These are phyloP conservation scores for Euphonia xanthogaster DNA, from an alignment of 2,797 vertebrate genomes.

Conservation along the genomic window DNA sequence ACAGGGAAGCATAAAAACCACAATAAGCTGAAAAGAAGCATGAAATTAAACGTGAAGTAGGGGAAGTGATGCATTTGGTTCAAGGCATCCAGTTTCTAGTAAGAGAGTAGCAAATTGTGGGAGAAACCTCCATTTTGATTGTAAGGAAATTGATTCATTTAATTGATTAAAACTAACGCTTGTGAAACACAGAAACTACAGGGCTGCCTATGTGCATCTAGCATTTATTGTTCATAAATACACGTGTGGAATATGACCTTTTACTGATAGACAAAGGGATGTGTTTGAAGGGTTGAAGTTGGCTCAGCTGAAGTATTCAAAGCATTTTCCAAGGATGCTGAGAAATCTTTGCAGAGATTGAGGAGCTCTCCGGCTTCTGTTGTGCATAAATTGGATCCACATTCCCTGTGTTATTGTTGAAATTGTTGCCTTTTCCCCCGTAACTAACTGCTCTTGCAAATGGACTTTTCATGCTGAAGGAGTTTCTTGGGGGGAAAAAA, in stretches of 20 bases:
- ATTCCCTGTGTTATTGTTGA: neutral
- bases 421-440: neutral
- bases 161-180: neutral
- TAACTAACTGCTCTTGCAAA: neutral
- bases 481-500: neutral
- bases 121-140: neutral
- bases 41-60: neutral
- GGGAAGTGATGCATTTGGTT: neutral
- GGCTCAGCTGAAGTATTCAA: neutral
- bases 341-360: neutral
- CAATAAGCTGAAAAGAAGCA: neutral
- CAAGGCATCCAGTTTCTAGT: neutral
- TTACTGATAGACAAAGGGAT: neutral
- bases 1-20: neutral
- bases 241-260: neutral
- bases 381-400: neutral
- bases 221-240: neutral
- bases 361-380: neutral
- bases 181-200: neutral
- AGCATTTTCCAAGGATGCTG: neutral
- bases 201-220: neutral
- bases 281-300: neutral
- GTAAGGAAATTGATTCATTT: neutral
- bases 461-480: conserved; percentile 1
- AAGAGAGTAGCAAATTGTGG: neutral